Evolutionary conservation across 2,797 vertebrate genomes (phyloP), one percentile per base, ranked within the genome.

Genomic region (Oreochromis mossambicus): DNA sequence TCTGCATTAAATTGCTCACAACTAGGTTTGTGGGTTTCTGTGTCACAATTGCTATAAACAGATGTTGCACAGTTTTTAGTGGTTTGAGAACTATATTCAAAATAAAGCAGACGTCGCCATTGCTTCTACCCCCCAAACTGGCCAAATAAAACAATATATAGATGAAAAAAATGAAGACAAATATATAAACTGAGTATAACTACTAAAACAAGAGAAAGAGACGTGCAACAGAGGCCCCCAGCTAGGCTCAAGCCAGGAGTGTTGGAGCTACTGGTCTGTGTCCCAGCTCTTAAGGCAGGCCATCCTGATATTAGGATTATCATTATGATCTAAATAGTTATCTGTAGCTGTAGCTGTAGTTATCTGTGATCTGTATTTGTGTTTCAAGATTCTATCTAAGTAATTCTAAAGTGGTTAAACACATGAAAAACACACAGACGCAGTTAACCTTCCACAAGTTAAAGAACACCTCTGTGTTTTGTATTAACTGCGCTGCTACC

Each of bases 391-490:
- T 32, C 26, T 75, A 26, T 75, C 6, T 9, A 12, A 75, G 32
- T 7, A 38, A 36, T 77, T 68, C 32, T 48, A 56, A 34, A 48
- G n/a, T 55, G 56, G 29, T 4, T 48, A 77, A 29, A 68, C 38
- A 21, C 46, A 9, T 66, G 77, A 79, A 73, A 77, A 43, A 78
- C 6, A 21, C 21, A 34, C 52, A 68, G 26, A 76, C 19, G 50
- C 3, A 7, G 55, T 83, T 81, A 89, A 88, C 56, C 32, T 11
- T 66, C n/a, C 75, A 50, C 32, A 70, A 81, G 12, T 54, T 56
- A 80, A 84, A 73, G 24, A 82, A 88, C 82, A 54, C 29, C 32
- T 75, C 24, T 84, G 48, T 86, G 83, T 91, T 54, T 77, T 86
- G 41, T 78, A 54, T 86, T 84, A 81, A 58, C 55, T 50, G 29